Base-by-base conservation (phyloP, 2,113 vertebrate genomes). In the Nibea coibor region DNA sequence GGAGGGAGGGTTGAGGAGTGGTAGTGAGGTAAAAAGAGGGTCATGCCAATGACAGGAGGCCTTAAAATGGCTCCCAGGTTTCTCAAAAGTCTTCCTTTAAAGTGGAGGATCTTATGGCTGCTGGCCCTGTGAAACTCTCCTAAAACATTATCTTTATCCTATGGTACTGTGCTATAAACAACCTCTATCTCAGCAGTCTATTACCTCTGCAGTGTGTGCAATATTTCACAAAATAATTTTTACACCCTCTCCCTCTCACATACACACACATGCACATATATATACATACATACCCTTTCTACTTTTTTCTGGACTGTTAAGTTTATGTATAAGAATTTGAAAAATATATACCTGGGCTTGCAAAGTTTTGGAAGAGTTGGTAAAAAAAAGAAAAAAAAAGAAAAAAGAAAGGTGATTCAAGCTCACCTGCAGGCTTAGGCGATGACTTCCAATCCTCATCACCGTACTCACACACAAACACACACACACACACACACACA, bases 121-220 rank as follows among this genome's bases (percentile, higher is more conserved):
- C 68, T 50, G 53, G 71, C 53, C 45, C n/a, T 71, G 47, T 50
- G 31, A 87, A 91, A 87, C 72, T 80, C 68, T 89, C 75, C 81
- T 86, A 81, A 79, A 90, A 90, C 71, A 89, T 89, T 83, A 83
- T 90, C 89, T 89, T 88, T 81, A 80, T 83, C 68, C 68, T 87
- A 66, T 26, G 65, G 51, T 59, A 64, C 66, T 61, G 65, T 51
- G 75, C 79, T 76, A 86, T 84, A 87, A 88, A 90, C 82, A 83
- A 35, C 58, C 54, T 24, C 56, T 31, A n/a, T 82, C 70, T 62
- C 56, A 51, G 82, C 51, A 85, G 75, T 83, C 77, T 82, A 82
- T 85, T 80, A 83, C 75, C 45, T 70, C 84, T 75, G 56, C 75
- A 78, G 45, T 43, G 5, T 64, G 62, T 61, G 65, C 71, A 67